phyloP scores from a whole-genome alignment of 92 coral and sea anemone genomes.

The Blastomussa wellsi region DNA sequence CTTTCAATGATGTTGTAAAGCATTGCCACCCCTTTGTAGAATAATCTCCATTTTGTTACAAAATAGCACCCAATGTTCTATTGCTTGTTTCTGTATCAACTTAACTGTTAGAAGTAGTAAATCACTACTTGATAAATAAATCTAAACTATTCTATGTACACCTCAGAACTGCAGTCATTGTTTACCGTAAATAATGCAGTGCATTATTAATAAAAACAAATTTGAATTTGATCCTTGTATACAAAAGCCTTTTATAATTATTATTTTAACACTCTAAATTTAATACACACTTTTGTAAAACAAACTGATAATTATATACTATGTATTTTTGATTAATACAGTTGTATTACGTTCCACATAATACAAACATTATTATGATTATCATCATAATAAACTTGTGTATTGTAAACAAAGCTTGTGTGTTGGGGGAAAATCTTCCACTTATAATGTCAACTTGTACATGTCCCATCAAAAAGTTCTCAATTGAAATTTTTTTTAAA shows the following conservation, averaged over 20 bases:
- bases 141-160: background rate
- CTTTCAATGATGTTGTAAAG: too few species aligned
- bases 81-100: background rate
- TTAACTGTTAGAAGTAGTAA: background rate
- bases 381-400: background rate
- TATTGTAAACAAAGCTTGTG: background rate
- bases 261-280: background rate
- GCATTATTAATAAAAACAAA: background rate
- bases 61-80: background rate
- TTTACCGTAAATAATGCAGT: background rate
- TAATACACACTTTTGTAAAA: background rate
- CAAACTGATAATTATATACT: background rate
- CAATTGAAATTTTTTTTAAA: too few species aligned
- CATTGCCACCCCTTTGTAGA: background rate
- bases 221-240: background rate
- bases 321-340: background rate
- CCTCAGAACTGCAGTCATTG: background rate
- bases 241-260: background rate
- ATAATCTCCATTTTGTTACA: too few species aligned
- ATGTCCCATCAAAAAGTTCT: too few species aligned
- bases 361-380: background rate
- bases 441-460: too few species aligned
- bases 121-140: background rate
- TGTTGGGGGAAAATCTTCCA: too few species aligned
- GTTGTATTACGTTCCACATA: background rate